Conservation (phyloP, 2,113 vertebrate genomes). For the Trichechus manatus region DNA sequence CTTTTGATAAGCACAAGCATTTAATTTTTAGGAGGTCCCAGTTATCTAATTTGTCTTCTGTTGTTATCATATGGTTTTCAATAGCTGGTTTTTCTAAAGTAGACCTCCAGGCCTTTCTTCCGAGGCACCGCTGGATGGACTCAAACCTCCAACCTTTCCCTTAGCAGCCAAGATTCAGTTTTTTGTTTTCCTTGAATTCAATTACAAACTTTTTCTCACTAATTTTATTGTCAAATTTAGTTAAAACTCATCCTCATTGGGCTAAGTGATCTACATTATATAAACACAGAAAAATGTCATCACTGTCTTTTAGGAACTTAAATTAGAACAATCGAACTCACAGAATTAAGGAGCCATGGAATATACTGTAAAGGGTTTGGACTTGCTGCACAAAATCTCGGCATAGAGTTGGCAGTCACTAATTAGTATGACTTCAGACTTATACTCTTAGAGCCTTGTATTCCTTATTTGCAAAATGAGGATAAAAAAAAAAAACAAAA, state of each 20-base stretch:
- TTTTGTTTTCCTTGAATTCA: background rate
- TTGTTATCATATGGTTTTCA: background rate
- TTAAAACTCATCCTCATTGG: background rate
- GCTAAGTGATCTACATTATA: background rate
- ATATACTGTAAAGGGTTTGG: background rate
- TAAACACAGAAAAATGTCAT: constrained; percentile 30
- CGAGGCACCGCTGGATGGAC: background rate
- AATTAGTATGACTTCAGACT: background rate
- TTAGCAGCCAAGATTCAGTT: background rate
- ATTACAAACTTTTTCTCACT: background rate
- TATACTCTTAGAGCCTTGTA: background rate
- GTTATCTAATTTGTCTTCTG: background rate
- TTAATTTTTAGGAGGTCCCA: background rate
- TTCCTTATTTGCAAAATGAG: constrained; percentile 27
- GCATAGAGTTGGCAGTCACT: background rate
- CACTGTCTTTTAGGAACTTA: background rate
- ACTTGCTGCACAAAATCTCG: background rate
- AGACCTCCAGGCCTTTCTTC: background rate
- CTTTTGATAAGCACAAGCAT: background rate
- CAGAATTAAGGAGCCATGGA: background rate
- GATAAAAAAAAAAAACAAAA: background rate
- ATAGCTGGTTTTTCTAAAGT: background rate
- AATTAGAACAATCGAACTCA: background rate
- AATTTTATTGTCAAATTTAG: constrained; percentile 44
- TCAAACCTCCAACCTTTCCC: background rate